Percentiles rank a stretch among this genome's conserved stretches.
Conservation (phyloP, 2,113 vertebrate genomes). For the Clarias batrachus region DNA sequence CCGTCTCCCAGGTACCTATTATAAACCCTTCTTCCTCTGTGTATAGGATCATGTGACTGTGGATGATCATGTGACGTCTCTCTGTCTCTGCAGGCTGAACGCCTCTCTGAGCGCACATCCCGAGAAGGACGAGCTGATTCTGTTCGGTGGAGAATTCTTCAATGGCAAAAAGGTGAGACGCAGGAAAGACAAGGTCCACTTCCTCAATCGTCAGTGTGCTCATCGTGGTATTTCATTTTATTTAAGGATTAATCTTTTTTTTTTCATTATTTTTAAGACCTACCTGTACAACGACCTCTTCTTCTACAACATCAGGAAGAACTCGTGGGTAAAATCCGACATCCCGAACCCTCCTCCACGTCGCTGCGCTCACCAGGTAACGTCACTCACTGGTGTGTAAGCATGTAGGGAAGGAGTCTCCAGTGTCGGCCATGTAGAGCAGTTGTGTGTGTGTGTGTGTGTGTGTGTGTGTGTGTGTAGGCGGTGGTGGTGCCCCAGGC, state of each 20-base stretch:
- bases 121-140: constrained; percentile 92
- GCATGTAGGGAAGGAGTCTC: not conserved
- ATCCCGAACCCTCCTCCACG: constrained; percentile 87
- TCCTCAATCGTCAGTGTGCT: not conserved
- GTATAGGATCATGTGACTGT: not conserved
- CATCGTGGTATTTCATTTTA: too few species aligned
- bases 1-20: constrained; percentile 81
- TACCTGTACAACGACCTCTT: constrained; percentile 90
- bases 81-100: constrained; percentile 74
- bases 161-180: constrained; percentile 89
- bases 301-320: constrained; percentile 89
- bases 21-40: too few species aligned
- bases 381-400: not conserved
- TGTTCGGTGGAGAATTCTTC: constrained; percentile 98
- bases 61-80: not conserved
- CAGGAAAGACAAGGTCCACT: constrained; percentile 15
- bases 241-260: not conserved
- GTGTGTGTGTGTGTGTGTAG: constrained; percentile 63
- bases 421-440: not conserved
- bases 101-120: constrained; percentile 86
- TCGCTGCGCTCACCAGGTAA: constrained; percentile 94
- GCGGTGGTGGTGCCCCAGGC: constrained; percentile 85
- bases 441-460: not conserved
- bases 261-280: constrained; percentile 72
- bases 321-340: constrained; percentile 84